Percentiles rank a stretch among this genome's conserved stretches.
Evolutionary conservation across 2,888 invertebrate species (phyloP).

Genomic region (Rhabditoides inermis): DNA sequence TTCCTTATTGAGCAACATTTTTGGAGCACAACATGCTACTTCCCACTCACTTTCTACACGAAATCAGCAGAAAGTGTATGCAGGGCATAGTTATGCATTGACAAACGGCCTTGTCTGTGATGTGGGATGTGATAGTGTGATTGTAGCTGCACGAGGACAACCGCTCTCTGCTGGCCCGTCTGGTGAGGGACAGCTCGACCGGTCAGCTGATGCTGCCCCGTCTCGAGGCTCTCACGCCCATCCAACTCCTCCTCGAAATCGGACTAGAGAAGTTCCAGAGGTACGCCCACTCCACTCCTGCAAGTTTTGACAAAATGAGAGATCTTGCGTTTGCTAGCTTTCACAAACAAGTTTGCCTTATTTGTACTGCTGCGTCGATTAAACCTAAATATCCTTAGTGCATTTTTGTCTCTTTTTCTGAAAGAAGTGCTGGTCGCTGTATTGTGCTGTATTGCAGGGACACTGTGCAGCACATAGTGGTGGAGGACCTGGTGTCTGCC

Average conservation of each 20-base stretch:
- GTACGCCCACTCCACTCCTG: neutral
- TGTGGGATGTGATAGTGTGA: neutral
- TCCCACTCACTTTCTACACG: no score
- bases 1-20: no score
- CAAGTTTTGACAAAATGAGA: no score
- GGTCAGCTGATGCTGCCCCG: slow-evolving; percentile 11
- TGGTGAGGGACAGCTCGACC: slow-evolving; percentile 10
- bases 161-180: slow-evolving; percentile 10
- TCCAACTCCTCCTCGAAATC: slow-evolving; percentile 12
- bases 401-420: slow-evolving; percentile 5
- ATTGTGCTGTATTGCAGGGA: no score
- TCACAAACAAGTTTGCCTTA: no score
- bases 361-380: no score
- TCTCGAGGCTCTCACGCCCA: slow-evolving; percentile 10
- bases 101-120: no score
- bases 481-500: no score
- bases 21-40: no score
- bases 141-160: slow-evolving; percentile 12
- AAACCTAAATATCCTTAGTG: neutral
- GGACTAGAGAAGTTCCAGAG: slow-evolving; percentile 11
- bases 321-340: neutral
- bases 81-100: no score
- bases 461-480: no score
- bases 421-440: slow-evolving; percentile 1
- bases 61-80: no score